A percentile compares a stretch with the other conserved stretches of the same genome.
Evolutionary conservation across 2,888 invertebrate genomes (phyloP).

Genomic region (Tinea semifulvella): DNA sequence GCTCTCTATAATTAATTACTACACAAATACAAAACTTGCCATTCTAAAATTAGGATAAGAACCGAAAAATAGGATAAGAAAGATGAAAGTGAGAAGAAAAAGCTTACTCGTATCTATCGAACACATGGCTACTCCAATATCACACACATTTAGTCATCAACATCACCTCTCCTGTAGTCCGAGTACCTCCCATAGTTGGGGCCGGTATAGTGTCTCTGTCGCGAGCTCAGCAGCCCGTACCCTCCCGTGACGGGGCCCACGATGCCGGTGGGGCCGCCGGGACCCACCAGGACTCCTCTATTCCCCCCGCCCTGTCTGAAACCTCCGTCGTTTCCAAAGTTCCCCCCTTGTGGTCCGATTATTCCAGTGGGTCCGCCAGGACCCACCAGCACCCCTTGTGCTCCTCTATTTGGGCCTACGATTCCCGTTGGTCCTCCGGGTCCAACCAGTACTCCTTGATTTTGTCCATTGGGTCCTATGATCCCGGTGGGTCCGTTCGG

Average conservation of each 20-base stretch:
- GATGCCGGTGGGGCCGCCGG: slow-evolving; percentile 58
- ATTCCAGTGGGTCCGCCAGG: slow-evolving; percentile 53
- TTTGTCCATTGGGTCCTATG: slow-evolving; percentile 15
- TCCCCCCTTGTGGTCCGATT: slow-evolving; percentile 22
- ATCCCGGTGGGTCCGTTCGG: slow-evolving; percentile 41
- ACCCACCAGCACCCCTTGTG: slow-evolving; percentile 23
- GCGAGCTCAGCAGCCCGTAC: not conserved
- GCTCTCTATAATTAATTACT: no score
- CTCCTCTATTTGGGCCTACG: slow-evolving; percentile 31
- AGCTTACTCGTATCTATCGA: not conserved
- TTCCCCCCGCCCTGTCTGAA: slow-evolving; percentile 45
- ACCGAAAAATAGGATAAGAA: not conserved
- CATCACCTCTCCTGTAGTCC: not conserved
- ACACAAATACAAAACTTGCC: no score
- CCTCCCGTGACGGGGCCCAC: slow-evolving; percentile 28
- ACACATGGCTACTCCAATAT: not conserved
- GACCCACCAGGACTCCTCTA: slow-evolving; percentile 40
- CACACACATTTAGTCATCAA: not conserved
- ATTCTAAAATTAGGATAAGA: no score
- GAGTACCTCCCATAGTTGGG: not conserved
- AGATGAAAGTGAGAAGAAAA: not conserved
- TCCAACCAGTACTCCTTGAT: slow-evolving; percentile 10
- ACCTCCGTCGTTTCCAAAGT: no score
- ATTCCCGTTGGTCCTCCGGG: slow-evolving; percentile 38
- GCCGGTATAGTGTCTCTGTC: no score